phyloP scores from a whole-genome alignment of 2,113 vertebrate genomes.

The Ceratotherium simum region DNA sequence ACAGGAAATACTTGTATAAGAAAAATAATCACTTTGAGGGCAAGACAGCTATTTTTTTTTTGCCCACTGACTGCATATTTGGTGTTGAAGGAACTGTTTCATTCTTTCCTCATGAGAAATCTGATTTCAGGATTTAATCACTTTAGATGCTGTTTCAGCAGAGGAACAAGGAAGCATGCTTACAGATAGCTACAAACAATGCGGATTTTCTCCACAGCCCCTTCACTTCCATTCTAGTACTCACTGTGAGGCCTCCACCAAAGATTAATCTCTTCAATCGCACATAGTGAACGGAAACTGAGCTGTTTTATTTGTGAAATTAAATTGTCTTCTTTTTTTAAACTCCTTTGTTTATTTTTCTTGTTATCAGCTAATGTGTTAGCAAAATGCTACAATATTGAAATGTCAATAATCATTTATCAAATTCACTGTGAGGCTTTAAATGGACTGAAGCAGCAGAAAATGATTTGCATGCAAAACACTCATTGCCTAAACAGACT shows the following conservation, averaged over 20 bases:
- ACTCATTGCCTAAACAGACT: slow-evolving; percentile 79
- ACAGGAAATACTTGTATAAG: background rate
- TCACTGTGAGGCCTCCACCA: background rate
- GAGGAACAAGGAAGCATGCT: accelerated
- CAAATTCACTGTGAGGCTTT: slow-evolving; percentile 62
- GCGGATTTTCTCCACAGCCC: background rate
- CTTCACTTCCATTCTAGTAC: background rate
- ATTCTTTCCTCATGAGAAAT: background rate
- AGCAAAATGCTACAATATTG: slow-evolving; percentile 77
- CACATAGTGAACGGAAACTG: background rate
- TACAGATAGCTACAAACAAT: background rate
- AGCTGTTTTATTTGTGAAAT: slow-evolving; percentile 27
- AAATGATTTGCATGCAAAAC: slow-evolving; percentile 82
- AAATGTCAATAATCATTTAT: slow-evolving; percentile 82
- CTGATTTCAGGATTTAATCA: background rate
- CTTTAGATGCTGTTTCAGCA: background rate
- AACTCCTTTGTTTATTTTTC: slow-evolving; percentile 76
- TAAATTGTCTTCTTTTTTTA: slow-evolving; percentile 58
- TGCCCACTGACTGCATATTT: background rate
- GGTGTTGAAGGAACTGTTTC: background rate
- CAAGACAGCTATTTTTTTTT: background rate
- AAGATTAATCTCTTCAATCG: background rate
- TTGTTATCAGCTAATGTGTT: slow-evolving; percentile 73
- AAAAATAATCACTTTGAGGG: background rate
- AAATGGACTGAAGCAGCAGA: slow-evolving; percentile 63